A percentile compares a stretch with the other conserved stretches of the same genome.
Evolutionary conservation across 2,797 vertebrate genomes (phyloP).

Genomic region (Artibeus jamaicensis): DNA sequence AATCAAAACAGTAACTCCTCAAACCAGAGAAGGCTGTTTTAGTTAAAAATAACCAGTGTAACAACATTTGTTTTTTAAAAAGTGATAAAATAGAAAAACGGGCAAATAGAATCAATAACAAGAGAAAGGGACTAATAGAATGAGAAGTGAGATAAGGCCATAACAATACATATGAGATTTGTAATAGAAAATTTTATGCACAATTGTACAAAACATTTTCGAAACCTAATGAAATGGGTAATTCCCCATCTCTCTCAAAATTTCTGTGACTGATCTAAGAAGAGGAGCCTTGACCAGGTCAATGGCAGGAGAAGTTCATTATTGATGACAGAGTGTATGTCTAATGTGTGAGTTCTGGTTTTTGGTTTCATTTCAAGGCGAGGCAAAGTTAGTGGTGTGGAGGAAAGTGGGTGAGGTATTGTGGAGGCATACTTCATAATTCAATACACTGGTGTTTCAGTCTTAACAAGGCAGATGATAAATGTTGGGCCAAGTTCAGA

Average conservation of each 20-base stretch:
- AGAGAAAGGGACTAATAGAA: neutral
- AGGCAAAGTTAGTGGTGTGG: neutral
- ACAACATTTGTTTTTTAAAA: conserved; percentile 44
- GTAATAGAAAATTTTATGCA: conserved; percentile 37
- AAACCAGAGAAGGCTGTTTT: neutral
- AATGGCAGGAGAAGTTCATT: neutral
- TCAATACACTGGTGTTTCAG: neutral
- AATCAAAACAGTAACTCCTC: neutral
- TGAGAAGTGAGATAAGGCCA: neutral
- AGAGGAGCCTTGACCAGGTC: neutral
- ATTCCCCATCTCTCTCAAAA: neutral
- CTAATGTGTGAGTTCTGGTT: neutral
- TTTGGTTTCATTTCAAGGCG: neutral
- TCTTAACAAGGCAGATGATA: neutral
- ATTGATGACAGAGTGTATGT: neutral
- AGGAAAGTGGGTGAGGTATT: neutral
- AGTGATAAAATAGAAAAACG: conserved; percentile 45
- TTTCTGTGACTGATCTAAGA: neutral
- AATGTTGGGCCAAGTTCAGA: neutral
- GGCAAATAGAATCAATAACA: conserved; percentile 13
- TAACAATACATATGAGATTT: neutral
- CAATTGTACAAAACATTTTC: neutral
- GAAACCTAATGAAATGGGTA: neutral
- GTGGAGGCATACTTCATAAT: too few relatives aligned
- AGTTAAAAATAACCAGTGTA: conserved; percentile 53